Percentiles rank a stretch among this genome's conserved stretches.
Evolutionary conservation across 1,140 invertebrate species (phyloP).

Genomic region (Drosophila truncata): DNA sequence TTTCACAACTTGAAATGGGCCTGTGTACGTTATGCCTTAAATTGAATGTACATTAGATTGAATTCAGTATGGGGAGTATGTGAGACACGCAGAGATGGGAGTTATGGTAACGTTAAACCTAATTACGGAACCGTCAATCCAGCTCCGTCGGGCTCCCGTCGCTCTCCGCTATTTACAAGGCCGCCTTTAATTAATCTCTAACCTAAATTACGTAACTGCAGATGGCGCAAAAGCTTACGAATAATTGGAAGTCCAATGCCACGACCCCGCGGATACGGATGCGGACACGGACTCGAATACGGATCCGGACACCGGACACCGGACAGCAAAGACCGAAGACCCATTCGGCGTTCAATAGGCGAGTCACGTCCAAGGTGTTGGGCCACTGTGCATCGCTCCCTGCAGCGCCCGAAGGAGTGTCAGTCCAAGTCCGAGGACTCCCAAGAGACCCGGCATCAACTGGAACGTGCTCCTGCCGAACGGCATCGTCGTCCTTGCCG

Average conservation of each 20-base stretch:
- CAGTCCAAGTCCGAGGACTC: constrained; percentile 43
- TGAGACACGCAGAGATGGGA: constrained; percentile 47
- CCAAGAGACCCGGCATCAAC: constrained; percentile 50
- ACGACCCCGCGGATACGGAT: constrained; percentile 15
- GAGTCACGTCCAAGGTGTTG: constrained; percentile 75
- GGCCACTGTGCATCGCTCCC: constrained; percentile 31
- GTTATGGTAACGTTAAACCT: constrained; percentile 67
- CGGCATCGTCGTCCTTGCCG: constrained; percentile 34
- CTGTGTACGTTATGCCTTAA: constrained; percentile 30
- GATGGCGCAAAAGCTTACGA: constrained; percentile 76
- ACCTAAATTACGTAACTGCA: constrained; percentile 81
- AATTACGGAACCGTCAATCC: constrained; percentile 64
- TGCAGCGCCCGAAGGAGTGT: constrained; percentile 38
- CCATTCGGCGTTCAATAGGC: constrained; percentile 61
- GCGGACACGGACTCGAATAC: neutral
- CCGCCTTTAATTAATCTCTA: constrained; percentile 81
- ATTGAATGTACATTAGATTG: constrained; percentile 50
- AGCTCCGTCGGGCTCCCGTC: constrained; percentile 11
- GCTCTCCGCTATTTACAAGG: constrained; percentile 68
- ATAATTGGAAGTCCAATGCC: constrained; percentile 69
- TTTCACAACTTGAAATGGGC: constrained; percentile 73
- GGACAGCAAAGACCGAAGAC: neutral
- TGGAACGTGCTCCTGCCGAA: constrained; percentile 54
- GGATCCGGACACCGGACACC: constrained; percentile 5
- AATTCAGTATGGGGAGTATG: constrained; percentile 42